Conservation (phyloP, 2,113 vertebrate species). For the Rhinolophus ferrumequinum region DNA sequence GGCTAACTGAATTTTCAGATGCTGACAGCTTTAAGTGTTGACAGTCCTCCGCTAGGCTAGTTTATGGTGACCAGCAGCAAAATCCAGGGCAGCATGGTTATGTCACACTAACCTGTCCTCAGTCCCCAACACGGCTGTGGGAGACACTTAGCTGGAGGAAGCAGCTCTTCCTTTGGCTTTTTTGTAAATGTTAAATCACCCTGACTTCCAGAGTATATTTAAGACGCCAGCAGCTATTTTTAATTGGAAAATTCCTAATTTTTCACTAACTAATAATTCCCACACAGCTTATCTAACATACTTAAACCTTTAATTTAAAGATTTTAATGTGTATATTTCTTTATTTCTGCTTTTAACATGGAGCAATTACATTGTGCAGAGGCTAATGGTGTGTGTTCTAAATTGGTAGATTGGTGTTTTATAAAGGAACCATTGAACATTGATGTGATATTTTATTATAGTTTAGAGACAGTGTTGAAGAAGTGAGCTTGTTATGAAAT, state of each 20-base stretch:
- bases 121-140: too few relatives aligned
- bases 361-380: neutral
- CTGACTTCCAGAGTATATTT: neutral
- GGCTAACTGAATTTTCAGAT: neutral
- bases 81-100: neutral
- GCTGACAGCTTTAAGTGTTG: neutral
- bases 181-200: neutral
- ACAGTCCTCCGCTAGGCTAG: neutral
- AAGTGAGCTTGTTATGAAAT: constrained; percentile 4
- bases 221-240: neutral
- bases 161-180: neutral
- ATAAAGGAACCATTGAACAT: neutral
- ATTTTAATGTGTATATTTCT: neutral
- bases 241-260: neutral
- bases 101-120: neutral
- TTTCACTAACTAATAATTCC: neutral
- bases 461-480: neutral
- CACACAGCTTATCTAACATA: neutral
- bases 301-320: neutral
- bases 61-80: neutral
- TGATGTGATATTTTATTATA: neutral
- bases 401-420: neutral
- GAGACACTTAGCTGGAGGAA: neutral
- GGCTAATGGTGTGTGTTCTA: neutral
- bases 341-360: neutral